Evolutionary conservation across 1,140 invertebrate species (phyloP), one percentile per base, ranked within the genome.

Genomic region (Caenorhabditis tropicalis): DNA sequence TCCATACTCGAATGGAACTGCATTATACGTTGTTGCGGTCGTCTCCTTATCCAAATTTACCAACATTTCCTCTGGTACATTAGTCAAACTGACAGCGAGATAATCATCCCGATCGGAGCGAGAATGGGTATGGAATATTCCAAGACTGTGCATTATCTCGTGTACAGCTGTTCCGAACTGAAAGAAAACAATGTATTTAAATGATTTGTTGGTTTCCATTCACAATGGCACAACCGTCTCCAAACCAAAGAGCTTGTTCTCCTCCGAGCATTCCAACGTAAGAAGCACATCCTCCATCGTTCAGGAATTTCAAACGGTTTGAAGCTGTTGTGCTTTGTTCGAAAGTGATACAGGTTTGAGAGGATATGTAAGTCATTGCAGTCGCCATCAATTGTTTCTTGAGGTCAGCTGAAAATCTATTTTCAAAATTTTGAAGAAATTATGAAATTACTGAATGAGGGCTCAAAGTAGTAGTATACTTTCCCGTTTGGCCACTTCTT

Each of bases 1-100:
- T 49, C 82, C 82, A 60, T 83, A 83, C 16, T 83, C 82, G 16
- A 58, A 83, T 5, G 82, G 82, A 36, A 74, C 65, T 6, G 60
- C 46, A 24, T 83, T 58, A 31, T 74, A 49, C 12, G 46, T 46
- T 3, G 36, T 79, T 15, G 27, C 6, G 7, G 24, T 1, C 4
- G 82, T 31, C 19, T 39, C 24, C 24, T 80, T 79, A 10, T 36
- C 53, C 24, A 84, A 58, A 43, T 84, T 84, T 15, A 16, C 15
- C 6, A 31, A 9, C 33, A 79, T 39, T 24, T 79, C 43, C 16
- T 46, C 46, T 1, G 82, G 56, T 7, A 82, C 82, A 16, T 49
- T 16, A 9, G 58, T 70, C 21, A 70, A 21, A 27, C 49, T 60
- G n/a, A 82, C 43, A 19, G 27, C 15, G 1, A 82, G 56, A 29